These are phyloP conservation scores for Corythornis leucogaster DNA, from an alignment of 2,797 vertebrate genomes.

Conservation along the genomic window DNA sequence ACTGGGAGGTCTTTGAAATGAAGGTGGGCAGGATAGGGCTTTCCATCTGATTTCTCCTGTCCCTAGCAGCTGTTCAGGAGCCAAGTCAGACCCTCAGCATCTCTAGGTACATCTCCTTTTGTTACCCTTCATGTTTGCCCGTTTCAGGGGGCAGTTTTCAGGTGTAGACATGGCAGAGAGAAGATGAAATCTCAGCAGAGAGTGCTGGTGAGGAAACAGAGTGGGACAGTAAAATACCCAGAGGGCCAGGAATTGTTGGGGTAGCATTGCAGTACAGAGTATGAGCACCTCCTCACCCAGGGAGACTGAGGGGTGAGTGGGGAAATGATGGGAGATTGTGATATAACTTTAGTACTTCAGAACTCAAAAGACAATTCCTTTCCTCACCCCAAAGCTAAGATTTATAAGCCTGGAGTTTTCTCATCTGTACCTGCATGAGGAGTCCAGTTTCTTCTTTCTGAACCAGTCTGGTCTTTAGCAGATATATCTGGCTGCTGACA, in stretches of 20 bases:
- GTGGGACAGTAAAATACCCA: background rate
- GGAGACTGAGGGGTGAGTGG: background rate
- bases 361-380: background rate
- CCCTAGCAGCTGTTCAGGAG: background rate
- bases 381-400: background rate
- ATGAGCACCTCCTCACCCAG: background rate
- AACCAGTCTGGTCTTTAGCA: background rate
- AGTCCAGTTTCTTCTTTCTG: background rate
- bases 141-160: background rate
- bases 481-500: background rate
- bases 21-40: background rate
- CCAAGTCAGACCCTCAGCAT: background rate
- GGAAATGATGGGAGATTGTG: background rate
- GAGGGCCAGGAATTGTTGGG: background rate
- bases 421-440: background rate
- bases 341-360: background rate
- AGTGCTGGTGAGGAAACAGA: background rate
- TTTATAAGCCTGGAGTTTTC: background rate
- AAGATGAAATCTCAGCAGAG: background rate
- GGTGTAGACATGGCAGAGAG: background rate
- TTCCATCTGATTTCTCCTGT: background rate
- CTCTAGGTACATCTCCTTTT: background rate
- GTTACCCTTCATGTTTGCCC: background rate
- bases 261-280: background rate
- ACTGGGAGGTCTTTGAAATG: background rate